A percentile compares a stretch with the other conserved stretches of the same genome.
Evolutionary conservation across 35 echinoderm and acorn worm species (phyloP).

Genomic region (Diadema setosum): DNA sequence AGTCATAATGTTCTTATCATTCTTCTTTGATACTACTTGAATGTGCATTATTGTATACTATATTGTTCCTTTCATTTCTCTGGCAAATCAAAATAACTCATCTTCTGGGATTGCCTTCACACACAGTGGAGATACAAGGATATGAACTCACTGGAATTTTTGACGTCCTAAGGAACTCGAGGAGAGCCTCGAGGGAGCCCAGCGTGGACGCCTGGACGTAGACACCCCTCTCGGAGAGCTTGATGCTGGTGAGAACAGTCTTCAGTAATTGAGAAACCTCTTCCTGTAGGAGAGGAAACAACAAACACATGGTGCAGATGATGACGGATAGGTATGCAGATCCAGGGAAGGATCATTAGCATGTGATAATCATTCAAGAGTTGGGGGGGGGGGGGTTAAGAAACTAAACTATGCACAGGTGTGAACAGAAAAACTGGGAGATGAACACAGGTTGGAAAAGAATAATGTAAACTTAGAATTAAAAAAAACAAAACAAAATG

Average conservation of each 20-base stretch:
- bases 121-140: too few species aligned
- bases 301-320: neutral
- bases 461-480: too few species aligned
- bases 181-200: conserved; percentile 87
- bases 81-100: too few species aligned
- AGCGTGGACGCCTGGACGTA: conserved; percentile 96
- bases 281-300: neutral
- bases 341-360: neutral
- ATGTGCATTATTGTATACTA: too few species aligned
- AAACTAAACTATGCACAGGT: too few species aligned
- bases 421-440: too few species aligned
- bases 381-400: neutral
- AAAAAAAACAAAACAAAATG: too few species aligned
- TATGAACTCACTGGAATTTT: conserved; percentile 90
- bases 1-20: too few species aligned
- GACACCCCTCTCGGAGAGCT: conserved; percentile 87
- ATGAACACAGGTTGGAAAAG: too few species aligned
- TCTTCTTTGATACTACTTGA: too few species aligned
- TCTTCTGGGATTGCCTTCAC: too few species aligned
- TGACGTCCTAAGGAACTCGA: conserved; percentile 94
- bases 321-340: neutral
- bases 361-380: neutral
- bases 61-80: too few species aligned
- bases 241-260: conserved; percentile 74
- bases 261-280: conserved; percentile 72